These are phyloP conservation scores for Galaxea fascicularis DNA, from an alignment of 92 coral and sea anemone species.

Conservation along the genomic window DNA sequence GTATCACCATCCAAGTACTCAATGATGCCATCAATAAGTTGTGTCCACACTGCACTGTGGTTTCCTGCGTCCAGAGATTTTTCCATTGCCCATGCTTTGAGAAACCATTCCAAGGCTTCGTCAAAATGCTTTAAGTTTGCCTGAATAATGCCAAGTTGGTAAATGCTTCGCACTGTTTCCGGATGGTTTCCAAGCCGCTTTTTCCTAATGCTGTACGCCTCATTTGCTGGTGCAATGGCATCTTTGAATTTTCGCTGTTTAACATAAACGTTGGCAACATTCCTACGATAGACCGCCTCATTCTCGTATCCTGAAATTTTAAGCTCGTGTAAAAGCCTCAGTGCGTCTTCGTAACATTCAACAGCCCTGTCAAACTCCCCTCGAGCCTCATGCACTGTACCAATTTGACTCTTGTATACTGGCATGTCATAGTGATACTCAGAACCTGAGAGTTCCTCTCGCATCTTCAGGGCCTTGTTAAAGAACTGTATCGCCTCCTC, in stretches of 20 bases:
- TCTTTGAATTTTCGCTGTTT: constrained; percentile 45
- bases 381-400: constrained; percentile 51
- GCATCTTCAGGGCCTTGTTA: constrained; percentile 51
- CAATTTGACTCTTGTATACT: constrained; percentile 71
- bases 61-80: constrained; percentile 58
- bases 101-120: constrained; percentile 55
- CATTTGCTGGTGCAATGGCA: constrained; percentile 60
- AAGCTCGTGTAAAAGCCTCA: constrained; percentile 59
- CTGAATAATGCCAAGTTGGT: constrained; percentile 60
- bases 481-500: constrained; percentile 43
- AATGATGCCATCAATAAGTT: constrained; percentile 29
- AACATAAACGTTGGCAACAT: constrained; percentile 71
- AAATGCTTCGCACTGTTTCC: constrained; percentile 72
- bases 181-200: constrained; percentile 65
- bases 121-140: constrained; percentile 43
- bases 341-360: constrained; percentile 56
- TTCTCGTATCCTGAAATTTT: constrained; percentile 58
- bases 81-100: constrained; percentile 75
- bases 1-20: background rate
- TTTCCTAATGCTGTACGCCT: constrained; percentile 58
- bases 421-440: constrained; percentile 74
- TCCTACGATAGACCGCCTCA: constrained; percentile 68
- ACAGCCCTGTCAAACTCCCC: constrained; percentile 55
- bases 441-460: constrained; percentile 32
- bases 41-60: constrained; percentile 63